Percentiles rank a stretch among this genome's conserved stretches.
phyloP scores from a whole-genome alignment of 2,888 invertebrate genomes.

The Heliconius charithonia region DNA sequence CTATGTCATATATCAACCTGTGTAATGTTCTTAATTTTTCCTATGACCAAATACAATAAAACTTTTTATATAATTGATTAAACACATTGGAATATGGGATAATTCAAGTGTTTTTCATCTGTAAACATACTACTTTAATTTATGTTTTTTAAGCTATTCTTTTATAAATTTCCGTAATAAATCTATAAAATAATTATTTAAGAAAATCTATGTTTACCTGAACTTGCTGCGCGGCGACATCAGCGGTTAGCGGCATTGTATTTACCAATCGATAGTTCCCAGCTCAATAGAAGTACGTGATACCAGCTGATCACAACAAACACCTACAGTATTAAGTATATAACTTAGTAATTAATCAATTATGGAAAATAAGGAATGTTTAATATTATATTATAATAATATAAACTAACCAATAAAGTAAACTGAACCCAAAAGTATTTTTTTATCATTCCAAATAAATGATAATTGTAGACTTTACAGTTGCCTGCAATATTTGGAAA shows the following conservation, averaged over 20 bases:
- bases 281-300: slow-evolving; percentile 77
- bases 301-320: slow-evolving; percentile 80
- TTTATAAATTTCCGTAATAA: background rate
- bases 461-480: background rate
- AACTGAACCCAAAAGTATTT: background rate
- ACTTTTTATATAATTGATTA: background rate
- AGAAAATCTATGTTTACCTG: slow-evolving; percentile 58
- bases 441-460: background rate
- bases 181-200: background rate
- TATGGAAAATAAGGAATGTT: background rate
- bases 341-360: background rate
- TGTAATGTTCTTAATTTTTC: slow-evolving; percentile 92
- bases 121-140: background rate
- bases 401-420: slow-evolving; percentile 19
- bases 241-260: slow-evolving; percentile 89
- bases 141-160: background rate
- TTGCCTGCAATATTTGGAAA: background rate
- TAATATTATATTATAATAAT: background rate
- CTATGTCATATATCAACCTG: slow-evolving; percentile 90
- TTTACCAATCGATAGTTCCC: slow-evolving; percentile 68
- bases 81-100: background rate
- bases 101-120: background rate
- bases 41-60: slow-evolving; percentile 65
- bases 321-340: slow-evolving; percentile 51
- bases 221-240: slow-evolving; percentile 89